Evolutionary conservation across 2,113 vertebrate genomes (phyloP).

Genomic region (Protomyctophum bolini): DNA sequence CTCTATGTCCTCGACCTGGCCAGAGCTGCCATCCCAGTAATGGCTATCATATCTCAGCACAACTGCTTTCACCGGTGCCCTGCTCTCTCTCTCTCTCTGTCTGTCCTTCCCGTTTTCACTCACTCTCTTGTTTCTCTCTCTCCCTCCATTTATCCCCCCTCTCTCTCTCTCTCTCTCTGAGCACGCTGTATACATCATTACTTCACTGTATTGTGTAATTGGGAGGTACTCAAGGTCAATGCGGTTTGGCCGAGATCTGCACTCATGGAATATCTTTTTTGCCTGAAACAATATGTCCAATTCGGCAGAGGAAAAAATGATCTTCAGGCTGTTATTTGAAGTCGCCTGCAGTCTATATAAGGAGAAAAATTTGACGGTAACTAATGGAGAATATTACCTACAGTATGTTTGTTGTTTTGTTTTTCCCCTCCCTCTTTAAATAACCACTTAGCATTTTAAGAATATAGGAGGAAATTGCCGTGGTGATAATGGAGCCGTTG

Average conservation of each 20-base stretch:
- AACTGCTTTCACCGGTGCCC: slow-evolving; percentile 35
- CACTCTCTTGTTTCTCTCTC: no score
- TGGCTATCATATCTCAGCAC: slow-evolving; percentile 63
- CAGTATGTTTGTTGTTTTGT: background rate
- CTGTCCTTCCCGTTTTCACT: background rate
- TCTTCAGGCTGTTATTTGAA: background rate
- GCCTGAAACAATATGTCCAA: background rate
- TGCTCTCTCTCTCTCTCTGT: background rate
- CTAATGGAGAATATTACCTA: slow-evolving; percentile 30
- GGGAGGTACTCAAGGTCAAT: slow-evolving; percentile 34
- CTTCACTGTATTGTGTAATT: slow-evolving; percentile 43
- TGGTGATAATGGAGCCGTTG: slow-evolving; percentile 41
- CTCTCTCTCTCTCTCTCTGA: background rate
- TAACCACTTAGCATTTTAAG: slow-evolving; percentile 31
- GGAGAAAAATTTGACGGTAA: slow-evolving; percentile 25
- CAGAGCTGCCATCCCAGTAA: slow-evolving; percentile 62
- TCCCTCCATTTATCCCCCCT: background rate
- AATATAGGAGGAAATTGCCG: slow-evolving; percentile 32
- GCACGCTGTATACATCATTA: slow-evolving; percentile 1
- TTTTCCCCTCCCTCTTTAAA: slow-evolving; percentile 19
- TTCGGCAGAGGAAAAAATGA: no score
- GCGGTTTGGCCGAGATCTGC: slow-evolving; percentile 35
- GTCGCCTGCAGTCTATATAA: slow-evolving; percentile 8
- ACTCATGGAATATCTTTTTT: slow-evolving; percentile 9
- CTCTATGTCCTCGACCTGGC: slow-evolving; percentile 67